Evolutionary conservation across 2,797 vertebrate genomes (phyloP).

Genomic region (Phalanger gymnotis): DNA sequence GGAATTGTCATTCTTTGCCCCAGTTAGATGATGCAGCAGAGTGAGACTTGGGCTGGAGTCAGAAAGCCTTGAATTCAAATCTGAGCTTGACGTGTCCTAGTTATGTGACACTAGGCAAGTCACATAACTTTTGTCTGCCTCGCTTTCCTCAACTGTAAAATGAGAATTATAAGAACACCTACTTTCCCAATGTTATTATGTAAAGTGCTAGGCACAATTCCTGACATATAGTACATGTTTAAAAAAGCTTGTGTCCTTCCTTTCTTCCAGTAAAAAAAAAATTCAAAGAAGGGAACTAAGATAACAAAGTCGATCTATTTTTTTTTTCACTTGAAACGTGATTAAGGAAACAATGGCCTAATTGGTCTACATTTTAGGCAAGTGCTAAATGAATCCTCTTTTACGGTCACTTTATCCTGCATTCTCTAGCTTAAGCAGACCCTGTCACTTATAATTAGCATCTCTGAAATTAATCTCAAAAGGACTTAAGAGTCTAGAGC

Average conservation of each 20-base stretch:
- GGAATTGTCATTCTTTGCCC: slow-evolving; percentile 12
- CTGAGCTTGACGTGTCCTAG: not conserved
- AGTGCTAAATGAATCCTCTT: not conserved
- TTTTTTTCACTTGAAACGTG: slow-evolving; percentile 50
- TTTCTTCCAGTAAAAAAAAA: slow-evolving; percentile 9
- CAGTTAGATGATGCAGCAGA: not conserved
- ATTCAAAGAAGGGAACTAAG: slow-evolving; percentile 33
- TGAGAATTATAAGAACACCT: not conserved
- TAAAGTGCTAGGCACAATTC: not conserved
- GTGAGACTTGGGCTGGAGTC: not conserved
- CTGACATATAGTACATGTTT: not conserved
- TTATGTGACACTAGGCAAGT: not conserved
- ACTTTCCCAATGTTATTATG: not conserved
- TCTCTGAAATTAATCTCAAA: slow-evolving; percentile 35
- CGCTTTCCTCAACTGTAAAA: not conserved
- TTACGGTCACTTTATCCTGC: slow-evolving; percentile 8
- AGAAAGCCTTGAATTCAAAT: not conserved
- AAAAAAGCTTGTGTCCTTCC: not conserved
- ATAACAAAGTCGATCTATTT: slow-evolving; percentile 29
- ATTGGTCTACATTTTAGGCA: not conserved
- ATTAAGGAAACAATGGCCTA: not conserved
- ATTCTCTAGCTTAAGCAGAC: slow-evolving; percentile 26
- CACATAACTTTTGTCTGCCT: not conserved
- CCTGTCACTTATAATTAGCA: not conserved
- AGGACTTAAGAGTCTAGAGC: not conserved